Evolutionary conservation across 1,140 invertebrate species (phyloP), one percentile per base, ranked within the genome.

Genomic region (Bombus superbus): DNA sequence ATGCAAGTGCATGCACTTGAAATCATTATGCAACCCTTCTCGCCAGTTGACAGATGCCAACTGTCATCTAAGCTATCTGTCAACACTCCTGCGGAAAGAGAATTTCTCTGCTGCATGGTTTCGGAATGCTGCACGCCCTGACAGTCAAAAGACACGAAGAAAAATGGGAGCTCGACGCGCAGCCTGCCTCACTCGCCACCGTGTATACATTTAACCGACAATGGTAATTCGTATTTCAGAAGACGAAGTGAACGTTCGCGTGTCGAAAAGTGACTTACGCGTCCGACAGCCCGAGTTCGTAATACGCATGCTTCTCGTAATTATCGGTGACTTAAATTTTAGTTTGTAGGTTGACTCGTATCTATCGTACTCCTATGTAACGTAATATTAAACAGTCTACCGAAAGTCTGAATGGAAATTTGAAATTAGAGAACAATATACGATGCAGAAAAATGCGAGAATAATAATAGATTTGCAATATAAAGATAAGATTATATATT

Each of bases 1-100:
- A 38, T 9, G 32, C 66, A 11, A 28, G 53, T 38, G 68, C 32
- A 42, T 68, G 42, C 84, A 89, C 88, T 89, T 59, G 83, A 89
- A 86, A 78, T 86, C 85, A 88, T 87, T 90, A 81, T 81, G 81
- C 66, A 47, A 72, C 62, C 28, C 38, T 15, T 76, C 64, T 15
- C 25, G 25, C 35, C 35, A 22, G 44, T 59, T 68, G 83, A 86
- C 83, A 85, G 85, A 71, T 86, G 85, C 80, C 82, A 89, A 81
- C 81, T 71, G 85, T 84, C 87, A 75, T 69, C 77, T 42, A 68
- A 88, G 66, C 85, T 86, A 88, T 86, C 88, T 88, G 87, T 88
- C 87, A 88, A 81, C 87, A 38, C 79, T 87, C 68, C 64, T 69
- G 28, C 53, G 47, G 78, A 47, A 86, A 86, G 53, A 59, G 79